Evolutionary conservation across 2,797 vertebrate genomes (phyloP).

Genomic region (Melanotaenia pygmaea): DNA sequence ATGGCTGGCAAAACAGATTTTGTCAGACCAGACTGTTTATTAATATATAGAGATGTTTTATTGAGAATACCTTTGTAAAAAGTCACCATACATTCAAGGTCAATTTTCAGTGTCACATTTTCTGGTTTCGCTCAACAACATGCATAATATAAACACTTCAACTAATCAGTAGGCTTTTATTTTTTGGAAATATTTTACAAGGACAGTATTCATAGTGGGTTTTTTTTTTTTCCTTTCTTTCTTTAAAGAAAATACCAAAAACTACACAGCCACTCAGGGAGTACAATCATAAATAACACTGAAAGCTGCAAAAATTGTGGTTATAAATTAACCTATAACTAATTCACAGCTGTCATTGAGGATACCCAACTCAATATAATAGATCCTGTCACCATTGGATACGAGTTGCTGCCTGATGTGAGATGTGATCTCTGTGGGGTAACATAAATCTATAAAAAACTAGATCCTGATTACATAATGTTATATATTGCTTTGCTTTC

Average conservation of each 20-base stretch:
- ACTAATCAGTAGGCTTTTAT: conserved; percentile 69
- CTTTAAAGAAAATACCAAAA: conserved; percentile 65
- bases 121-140: conserved; percentile 83
- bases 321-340: conserved; percentile 52
- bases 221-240: conserved; percentile 21
- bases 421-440: neutral
- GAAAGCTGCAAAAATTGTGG: conserved; percentile 68
- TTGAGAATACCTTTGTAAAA: conserved; percentile 88
- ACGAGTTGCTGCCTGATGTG: neutral
- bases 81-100: conserved; percentile 90
- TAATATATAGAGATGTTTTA: conserved; percentile 89
- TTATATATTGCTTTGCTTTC: neutral
- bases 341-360: conserved; percentile 66
- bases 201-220: conserved; percentile 63
- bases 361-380: conserved; percentile 46
- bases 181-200: conserved; percentile 78
- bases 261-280: conserved; percentile 80
- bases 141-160: conserved; percentile 84
- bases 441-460: neutral
- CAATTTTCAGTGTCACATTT: conserved; percentile 82
- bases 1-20: conserved; percentile 74
- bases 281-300: conserved; percentile 78
- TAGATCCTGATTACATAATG: neutral
- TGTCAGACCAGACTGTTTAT: conserved; percentile 85
- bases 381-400: neutral